phyloP scores from a whole-genome alignment of 1,140 invertebrate species.

The Philotrypesis tridentata region DNA sequence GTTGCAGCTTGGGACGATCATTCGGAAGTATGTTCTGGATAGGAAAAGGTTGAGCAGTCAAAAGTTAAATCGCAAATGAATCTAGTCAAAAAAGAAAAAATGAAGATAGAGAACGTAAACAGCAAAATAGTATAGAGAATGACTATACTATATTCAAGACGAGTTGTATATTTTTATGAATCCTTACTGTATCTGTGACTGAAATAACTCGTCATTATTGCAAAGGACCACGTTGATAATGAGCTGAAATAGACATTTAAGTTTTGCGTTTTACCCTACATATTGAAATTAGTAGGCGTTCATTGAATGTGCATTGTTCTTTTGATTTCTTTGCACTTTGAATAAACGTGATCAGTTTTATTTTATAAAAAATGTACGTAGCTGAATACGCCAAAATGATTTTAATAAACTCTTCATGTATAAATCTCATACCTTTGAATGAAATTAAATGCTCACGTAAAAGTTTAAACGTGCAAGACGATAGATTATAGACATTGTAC shows the following conservation, averaged over 20 bases:
- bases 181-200: constrained; percentile 42
- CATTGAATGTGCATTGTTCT: constrained; percentile 52
- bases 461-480: constrained; percentile 35
- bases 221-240: constrained; percentile 37
- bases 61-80: constrained; percentile 62
- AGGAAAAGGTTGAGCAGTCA: constrained; percentile 60
- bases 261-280: constrained; percentile 31
- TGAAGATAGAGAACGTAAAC: constrained; percentile 51
- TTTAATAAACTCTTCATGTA: constrained; percentile 39
- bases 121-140: constrained; percentile 39
- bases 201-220: constrained; percentile 29
- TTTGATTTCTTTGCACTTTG: constrained; percentile 42
- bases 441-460: constrained; percentile 1
- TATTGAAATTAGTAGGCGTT: constrained; percentile 42
- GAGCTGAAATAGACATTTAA: constrained; percentile 28
- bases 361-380: constrained; percentile 40
- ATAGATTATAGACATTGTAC: constrained; percentile 54
- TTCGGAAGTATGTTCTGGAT: constrained; percentile 87
- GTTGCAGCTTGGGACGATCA: constrained; percentile 89
- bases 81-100: constrained; percentile 69
- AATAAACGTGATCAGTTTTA: constrained; percentile 43
- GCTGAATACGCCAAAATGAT: constrained; percentile 37
- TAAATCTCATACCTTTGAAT: constrained; percentile 42
- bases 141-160: constrained; percentile 33
- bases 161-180: constrained; percentile 58